Conservation (phyloP, 2,113 vertebrate species). For the Dicrurus megarhynchus region DNA sequence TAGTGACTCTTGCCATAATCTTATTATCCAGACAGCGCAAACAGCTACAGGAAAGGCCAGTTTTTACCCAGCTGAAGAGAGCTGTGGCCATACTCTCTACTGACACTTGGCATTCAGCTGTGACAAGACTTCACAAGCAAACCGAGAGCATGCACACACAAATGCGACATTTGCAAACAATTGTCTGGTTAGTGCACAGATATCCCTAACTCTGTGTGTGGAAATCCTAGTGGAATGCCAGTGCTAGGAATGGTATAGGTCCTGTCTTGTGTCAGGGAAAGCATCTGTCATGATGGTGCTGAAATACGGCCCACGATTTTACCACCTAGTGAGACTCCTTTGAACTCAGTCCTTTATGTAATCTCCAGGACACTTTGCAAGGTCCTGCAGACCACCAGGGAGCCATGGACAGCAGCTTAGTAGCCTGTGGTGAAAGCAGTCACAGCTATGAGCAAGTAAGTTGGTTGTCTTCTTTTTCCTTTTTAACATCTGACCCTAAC, state of each 20-base stretch:
- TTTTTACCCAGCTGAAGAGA: not conserved
- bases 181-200: not conserved
- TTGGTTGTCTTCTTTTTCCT: not conserved
- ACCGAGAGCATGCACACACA: not conserved
- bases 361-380: not conserved
- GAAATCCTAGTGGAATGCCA: not conserved
- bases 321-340: not conserved
- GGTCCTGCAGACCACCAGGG: not conserved
- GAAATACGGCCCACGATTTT: not conserved
- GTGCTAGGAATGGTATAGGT: not conserved
- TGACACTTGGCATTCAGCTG: not conserved
- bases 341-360: not conserved
- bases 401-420: not conserved
- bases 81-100: not conserved
- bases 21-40: not conserved
- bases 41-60: not conserved
- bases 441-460: rapidly evolving
- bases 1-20: not conserved
- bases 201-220: not conserved
- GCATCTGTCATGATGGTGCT: not conserved
- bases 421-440: not conserved
- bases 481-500: not conserved
- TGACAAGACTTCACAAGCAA: not conserved
- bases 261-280: constrained; percentile 6
- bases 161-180: not conserved